phyloP scores from a whole-genome alignment of 2,888 invertebrate genomes.

The Epinotia bilunana region DNA sequence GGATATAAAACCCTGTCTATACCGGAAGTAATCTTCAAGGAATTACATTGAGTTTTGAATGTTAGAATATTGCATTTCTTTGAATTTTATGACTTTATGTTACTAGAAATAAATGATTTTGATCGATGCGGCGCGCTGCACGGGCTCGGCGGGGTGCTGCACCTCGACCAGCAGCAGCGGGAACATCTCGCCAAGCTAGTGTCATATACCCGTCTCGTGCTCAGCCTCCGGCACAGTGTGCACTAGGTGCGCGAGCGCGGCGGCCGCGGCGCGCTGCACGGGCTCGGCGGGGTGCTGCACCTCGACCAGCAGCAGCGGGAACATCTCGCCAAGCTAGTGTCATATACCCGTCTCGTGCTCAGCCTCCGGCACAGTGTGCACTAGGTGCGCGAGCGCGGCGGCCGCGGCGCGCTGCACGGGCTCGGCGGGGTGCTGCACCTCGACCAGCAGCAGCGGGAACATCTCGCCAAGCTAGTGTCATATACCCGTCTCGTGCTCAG shows the following conservation, averaged over 20 bases:
- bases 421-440: conserved; percentile 92
- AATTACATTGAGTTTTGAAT: no score
- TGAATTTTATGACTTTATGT: no score
- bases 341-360: conserved; percentile 53
- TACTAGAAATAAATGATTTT: no score
- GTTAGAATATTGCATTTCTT: no score
- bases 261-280: conserved; percentile 88
- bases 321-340: conserved; percentile 58
- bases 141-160: conserved; percentile 91
- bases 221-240: conserved; percentile 61
- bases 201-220: conserved; percentile 51
- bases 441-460: conserved; percentile 74
- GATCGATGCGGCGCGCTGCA: conserved; percentile 93
- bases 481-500: conserved; percentile 55
- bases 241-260: no score
- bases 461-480: conserved; percentile 56
- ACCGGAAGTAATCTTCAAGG: no score
- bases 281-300: conserved; percentile 92
- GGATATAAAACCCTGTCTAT: no score
- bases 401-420: conserved; percentile 90
- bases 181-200: conserved; percentile 66
- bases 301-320: conserved; percentile 81
- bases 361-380: conserved; percentile 59
- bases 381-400: no score
- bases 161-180: conserved; percentile 83